Conservation (phyloP, 2,888 invertebrate genomes). For the Latrodectus hesperus region DNA sequence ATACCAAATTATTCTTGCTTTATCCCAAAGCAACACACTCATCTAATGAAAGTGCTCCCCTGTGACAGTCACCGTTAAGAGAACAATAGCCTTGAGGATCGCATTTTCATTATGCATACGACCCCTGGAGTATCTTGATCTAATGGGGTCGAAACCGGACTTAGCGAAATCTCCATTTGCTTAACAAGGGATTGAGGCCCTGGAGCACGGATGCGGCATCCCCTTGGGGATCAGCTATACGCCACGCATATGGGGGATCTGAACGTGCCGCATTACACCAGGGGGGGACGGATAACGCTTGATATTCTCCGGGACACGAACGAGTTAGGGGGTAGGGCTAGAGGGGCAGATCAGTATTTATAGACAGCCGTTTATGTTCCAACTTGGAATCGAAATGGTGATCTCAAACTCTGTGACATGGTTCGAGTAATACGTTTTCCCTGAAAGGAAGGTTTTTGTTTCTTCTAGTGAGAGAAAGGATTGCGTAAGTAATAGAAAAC, state of each 20-base stretch:
- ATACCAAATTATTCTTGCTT: no score
- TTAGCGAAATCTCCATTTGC: conserved; percentile 67
- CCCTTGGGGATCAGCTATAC: conserved; percentile 26
- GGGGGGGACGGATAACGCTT: background rate
- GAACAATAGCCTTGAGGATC: background rate
- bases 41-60: background rate
- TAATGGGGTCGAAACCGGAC: conserved; percentile 67
- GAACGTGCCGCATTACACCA: conserved; percentile 37
- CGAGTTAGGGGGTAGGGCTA: conserved; percentile 18
- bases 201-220: conserved; percentile 42
- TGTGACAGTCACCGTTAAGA: background rate
- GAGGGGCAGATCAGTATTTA: conserved; percentile 16
- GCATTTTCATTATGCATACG: background rate
- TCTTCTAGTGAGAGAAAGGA: no score
- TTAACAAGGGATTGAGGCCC: conserved; percentile 66
- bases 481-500: no score
- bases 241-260: conserved; percentile 35
- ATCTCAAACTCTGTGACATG: no score
- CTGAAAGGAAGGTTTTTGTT: no score
- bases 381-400: background rate
- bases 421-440: no score
- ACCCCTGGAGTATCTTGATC: conserved; percentile 28
- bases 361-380: conserved; percentile 15
- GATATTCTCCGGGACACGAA: conserved; percentile 22
- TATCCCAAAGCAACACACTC: no score